Evolutionary conservation across 2,888 invertebrate species (phyloP).

Genomic region (Ennomos fuscantarius): DNA sequence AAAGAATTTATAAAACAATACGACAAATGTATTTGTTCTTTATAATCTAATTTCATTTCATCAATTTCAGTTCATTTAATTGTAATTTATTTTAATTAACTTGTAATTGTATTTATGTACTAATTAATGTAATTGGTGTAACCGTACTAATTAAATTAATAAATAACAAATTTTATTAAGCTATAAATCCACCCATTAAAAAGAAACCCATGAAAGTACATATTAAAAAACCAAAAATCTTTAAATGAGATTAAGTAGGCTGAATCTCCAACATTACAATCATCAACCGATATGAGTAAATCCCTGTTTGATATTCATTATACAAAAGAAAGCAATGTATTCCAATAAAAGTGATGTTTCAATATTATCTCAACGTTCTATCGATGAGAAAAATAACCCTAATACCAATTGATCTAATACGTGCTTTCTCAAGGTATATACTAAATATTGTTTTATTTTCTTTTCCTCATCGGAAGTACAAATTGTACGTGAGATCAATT

Average conservation of each 20-base stretch:
- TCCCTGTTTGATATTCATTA: conserved; percentile 14
- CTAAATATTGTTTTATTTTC: conserved; percentile 17
- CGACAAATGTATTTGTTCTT: no score
- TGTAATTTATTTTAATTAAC: no score
- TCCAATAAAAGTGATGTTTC: conserved; percentile 17
- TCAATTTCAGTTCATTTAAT: no score
- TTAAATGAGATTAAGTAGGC: neutral
- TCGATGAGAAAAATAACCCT: conserved; percentile 16
- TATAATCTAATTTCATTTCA: no score
- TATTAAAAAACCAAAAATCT: no score
- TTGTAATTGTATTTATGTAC: no score
- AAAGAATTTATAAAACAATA: no score
- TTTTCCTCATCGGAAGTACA: conserved; percentile 18
- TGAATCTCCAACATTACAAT: neutral
- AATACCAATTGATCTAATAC: conserved; percentile 18
- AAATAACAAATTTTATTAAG: no score
- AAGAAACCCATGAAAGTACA: no score
- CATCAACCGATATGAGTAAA: neutral
- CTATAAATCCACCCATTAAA: no score
- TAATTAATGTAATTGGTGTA: no score
- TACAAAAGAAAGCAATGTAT: neutral
- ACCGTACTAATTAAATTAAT: no score
- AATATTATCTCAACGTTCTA: conserved; percentile 11
- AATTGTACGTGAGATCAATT: neutral
- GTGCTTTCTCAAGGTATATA: conserved; percentile 23